Conservation (phyloP, 2,888 invertebrate species). For the Apantesis nais region DNA sequence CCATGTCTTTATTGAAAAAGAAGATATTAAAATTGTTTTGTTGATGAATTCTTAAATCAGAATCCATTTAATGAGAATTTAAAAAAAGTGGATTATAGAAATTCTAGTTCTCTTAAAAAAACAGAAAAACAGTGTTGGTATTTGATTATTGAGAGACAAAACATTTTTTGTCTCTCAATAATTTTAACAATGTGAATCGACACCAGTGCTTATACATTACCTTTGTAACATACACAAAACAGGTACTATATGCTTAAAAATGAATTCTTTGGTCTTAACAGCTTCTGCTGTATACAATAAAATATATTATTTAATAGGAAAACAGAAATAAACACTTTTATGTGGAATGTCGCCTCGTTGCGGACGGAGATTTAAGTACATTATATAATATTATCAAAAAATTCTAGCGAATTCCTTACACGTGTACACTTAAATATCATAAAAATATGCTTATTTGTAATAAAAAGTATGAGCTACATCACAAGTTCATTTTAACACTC, state of each 20-base stretch:
- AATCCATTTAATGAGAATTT: too few relatives aligned
- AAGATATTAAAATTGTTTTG: too few relatives aligned
- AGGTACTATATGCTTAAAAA: slow-evolving; percentile 18
- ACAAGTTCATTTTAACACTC: slow-evolving; percentile 69
- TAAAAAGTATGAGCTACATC: slow-evolving; percentile 39
- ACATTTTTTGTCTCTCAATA: background rate
- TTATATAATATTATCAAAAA: slow-evolving; percentile 30
- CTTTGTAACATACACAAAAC: background rate
- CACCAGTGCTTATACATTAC: background rate
- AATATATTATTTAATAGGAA: slow-evolving; percentile 30
- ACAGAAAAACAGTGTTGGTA: too few relatives aligned
- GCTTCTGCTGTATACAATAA: slow-evolving; percentile 31
- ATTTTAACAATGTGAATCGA: background rate
- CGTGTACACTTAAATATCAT: slow-evolving; percentile 33
- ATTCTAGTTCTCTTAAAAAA: background rate
- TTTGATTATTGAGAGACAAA: too few relatives aligned
- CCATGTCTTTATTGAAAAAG: too few relatives aligned
- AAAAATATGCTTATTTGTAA: slow-evolving; percentile 13
- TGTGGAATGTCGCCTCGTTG: slow-evolving; percentile 43
- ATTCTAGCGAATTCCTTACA: slow-evolving; percentile 29
- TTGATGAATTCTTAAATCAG: too few relatives aligned
- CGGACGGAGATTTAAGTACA: slow-evolving; percentile 52
- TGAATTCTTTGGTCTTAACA: slow-evolving; percentile 45
- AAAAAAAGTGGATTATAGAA: too few relatives aligned
- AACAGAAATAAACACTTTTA: slow-evolving; percentile 36